Percentiles rank a stretch among this genome's conserved stretches.
These are phyloP conservation scores for Drosophila kuntzei DNA, from an alignment of 2,888 invertebrate species.

Conservation along the genomic window DNA sequence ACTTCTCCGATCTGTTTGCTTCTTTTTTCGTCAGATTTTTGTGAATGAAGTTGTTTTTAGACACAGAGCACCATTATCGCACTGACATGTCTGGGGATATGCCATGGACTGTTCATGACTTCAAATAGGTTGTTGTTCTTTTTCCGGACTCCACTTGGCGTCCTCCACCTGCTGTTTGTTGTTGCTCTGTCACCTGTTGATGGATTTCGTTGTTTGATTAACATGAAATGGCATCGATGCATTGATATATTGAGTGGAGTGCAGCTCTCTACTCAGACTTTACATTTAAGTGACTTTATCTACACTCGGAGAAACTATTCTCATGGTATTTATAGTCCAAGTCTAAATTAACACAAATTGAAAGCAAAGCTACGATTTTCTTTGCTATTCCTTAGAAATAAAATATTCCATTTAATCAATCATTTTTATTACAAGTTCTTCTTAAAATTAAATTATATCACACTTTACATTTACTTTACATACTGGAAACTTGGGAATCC, in stretches of 20 bases:
- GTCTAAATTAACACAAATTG: too few relatives aligned
- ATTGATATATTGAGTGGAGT: slow-evolving; percentile 72
- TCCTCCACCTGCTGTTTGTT: slow-evolving; percentile 46
- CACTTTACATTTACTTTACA: too few relatives aligned
- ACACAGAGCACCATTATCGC: slow-evolving; percentile 79
- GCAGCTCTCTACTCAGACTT: slow-evolving; percentile 15
- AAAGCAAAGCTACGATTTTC: too few relatives aligned
- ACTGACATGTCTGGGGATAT: slow-evolving; percentile 78
- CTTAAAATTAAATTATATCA: too few relatives aligned
- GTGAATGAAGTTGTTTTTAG: slow-evolving; percentile 81
- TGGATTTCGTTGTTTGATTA: slow-evolving; percentile 80
- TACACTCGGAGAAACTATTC: slow-evolving; percentile 9
- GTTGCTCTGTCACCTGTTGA: slow-evolving; percentile 78
- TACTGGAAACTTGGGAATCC: too few relatives aligned
- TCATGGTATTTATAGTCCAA: not conserved
- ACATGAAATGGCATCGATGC: slow-evolving; percentile 72
- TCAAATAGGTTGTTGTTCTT: slow-evolving; percentile 7
- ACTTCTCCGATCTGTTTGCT: slow-evolving; percentile 28
- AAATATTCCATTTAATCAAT: too few relatives aligned
- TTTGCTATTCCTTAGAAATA: too few relatives aligned
- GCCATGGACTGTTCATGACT: slow-evolving; percentile 35
- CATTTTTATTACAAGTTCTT: too few relatives aligned
- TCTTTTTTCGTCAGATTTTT: slow-evolving; percentile 70
- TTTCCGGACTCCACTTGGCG: slow-evolving; percentile 1
- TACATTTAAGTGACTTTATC: slow-evolving; percentile 4